Evolutionary conservation across 1,140 invertebrate genomes (phyloP).

Genomic region (Chrysomallon squamiferum): DNA sequence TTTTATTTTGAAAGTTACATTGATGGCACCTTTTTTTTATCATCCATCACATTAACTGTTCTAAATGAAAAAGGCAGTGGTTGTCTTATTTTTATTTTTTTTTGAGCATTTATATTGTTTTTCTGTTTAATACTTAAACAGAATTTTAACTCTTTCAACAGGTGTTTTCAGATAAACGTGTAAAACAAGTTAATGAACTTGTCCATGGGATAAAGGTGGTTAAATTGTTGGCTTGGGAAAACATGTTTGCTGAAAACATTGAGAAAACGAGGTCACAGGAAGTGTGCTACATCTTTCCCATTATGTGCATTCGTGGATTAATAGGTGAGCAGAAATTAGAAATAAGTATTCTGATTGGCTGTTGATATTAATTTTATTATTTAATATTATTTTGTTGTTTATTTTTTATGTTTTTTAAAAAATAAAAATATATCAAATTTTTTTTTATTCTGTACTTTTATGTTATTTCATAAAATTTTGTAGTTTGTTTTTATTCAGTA

Average conservation of each 20-base stretch:
- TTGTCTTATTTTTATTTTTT: no score
- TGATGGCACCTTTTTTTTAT: no score
- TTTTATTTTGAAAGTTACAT: no score
- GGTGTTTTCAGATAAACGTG: slow-evolving; percentile 70
- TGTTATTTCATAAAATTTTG: no score
- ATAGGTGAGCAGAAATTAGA: slow-evolving; percentile 37
- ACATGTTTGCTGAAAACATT: slow-evolving; percentile 74
- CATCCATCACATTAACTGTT: no score
- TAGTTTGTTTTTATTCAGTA: no score
- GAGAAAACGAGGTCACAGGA: slow-evolving; percentile 73
- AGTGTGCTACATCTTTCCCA: slow-evolving; percentile 74
- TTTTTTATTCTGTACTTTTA: no score
- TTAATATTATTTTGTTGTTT: neutral
- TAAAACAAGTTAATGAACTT: slow-evolving; percentile 79
- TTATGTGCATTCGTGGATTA: slow-evolving; percentile 74
- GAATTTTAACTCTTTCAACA: slow-evolving; percentile 15
- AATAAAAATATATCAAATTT: no score
- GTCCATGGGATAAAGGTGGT: slow-evolving; percentile 82
- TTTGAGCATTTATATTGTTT: no score
- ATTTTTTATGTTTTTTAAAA: no score
- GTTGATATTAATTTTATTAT: neutral
- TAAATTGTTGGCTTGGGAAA: slow-evolving; percentile 85
- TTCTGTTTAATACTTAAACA: no score
- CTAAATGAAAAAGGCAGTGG: no score
- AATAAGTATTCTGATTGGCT: neutral